Evolutionary conservation across 2,113 vertebrate species (phyloP).

Genomic region (Leptobrachium leishanense): DNA sequence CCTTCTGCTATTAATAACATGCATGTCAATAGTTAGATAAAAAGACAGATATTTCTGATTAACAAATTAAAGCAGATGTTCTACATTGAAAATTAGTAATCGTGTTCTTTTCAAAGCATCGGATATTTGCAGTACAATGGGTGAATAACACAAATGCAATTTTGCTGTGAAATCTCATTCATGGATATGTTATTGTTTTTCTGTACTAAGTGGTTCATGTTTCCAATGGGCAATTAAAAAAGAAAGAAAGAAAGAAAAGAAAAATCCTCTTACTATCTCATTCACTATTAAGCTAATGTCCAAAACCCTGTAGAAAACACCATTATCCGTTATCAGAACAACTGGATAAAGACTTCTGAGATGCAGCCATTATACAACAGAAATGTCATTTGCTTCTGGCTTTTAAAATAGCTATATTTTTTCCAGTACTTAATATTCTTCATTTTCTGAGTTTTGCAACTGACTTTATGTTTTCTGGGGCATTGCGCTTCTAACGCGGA

Average conservation of each 20-base stretch:
- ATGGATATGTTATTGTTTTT: neutral
- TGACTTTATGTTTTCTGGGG: slow-evolving; percentile 4
- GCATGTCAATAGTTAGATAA: no score
- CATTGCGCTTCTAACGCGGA: neutral
- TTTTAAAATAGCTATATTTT: slow-evolving; percentile 11
- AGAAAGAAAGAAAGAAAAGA: no score
- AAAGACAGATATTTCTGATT: no score
- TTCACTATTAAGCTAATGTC: slow-evolving; percentile 6
- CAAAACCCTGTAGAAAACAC: neutral
- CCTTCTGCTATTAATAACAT: no score
- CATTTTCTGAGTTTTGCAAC: neutral
- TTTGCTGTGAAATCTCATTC: neutral
- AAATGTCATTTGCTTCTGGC: slow-evolving; percentile 11
- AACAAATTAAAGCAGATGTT: no score
- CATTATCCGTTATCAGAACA: slow-evolving; percentile 3
- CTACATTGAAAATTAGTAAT: no score
- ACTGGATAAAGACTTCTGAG: slow-evolving; percentile 12
- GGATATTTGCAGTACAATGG: neutral
- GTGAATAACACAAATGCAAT: neutral
- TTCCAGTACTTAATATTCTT: slow-evolving; percentile 7
- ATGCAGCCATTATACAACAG: neutral
- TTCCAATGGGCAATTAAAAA: neutral
- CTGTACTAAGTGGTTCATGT: neutral
- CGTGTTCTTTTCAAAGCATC: no score
- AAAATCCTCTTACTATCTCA: neutral